These are phyloP conservation scores for Drosophila lowei DNA, from an alignment of 1,140 invertebrate species.

Conservation along the genomic window DNA sequence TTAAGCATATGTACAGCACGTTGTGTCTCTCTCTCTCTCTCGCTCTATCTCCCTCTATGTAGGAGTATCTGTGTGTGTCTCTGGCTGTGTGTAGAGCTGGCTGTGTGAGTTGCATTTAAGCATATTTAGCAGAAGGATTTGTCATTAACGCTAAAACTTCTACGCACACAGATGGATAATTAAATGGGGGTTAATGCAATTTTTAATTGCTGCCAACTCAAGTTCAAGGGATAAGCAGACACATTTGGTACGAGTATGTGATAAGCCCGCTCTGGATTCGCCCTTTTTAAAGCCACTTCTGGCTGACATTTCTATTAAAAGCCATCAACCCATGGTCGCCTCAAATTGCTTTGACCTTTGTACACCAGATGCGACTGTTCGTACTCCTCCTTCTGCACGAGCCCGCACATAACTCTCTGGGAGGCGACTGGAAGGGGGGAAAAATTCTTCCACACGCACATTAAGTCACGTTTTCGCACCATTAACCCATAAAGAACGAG, in stretches of 20 bases:
- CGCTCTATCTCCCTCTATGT: slow-evolving; percentile 9
- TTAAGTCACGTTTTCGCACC: slow-evolving; percentile 83
- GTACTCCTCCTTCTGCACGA: slow-evolving; percentile 20
- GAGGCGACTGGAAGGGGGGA: slow-evolving; percentile 23
- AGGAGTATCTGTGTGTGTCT: slow-evolving; percentile 20
- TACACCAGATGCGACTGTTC: slow-evolving; percentile 67
- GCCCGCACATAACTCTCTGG: slow-evolving; percentile 64
- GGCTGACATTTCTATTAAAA: slow-evolving; percentile 81
- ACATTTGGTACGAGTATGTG: neutral
- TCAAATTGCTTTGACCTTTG: slow-evolving; percentile 82
- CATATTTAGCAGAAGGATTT: slow-evolving; percentile 83
- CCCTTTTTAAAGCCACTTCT: slow-evolving; percentile 2
- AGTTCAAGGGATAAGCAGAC: too few species aligned
- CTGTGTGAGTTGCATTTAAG: slow-evolving; percentile 73
- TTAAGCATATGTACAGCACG: slow-evolving; percentile 82
- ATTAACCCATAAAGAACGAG: slow-evolving; percentile 83
- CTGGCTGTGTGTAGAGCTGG: slow-evolving; percentile 6
- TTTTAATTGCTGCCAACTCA: slow-evolving; percentile 51
- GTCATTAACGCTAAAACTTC: slow-evolving; percentile 73
- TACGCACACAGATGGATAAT: slow-evolving; percentile 61
- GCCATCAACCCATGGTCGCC: slow-evolving; percentile 56
- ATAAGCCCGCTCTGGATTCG: neutral
- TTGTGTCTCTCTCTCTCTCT: slow-evolving; percentile 49
- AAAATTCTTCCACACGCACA: slow-evolving; percentile 77
- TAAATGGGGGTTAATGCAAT: slow-evolving; percentile 76